Base-by-base conservation (phyloP, 1,140 invertebrate genomes). In the Odontomachus brunneus region DNA sequence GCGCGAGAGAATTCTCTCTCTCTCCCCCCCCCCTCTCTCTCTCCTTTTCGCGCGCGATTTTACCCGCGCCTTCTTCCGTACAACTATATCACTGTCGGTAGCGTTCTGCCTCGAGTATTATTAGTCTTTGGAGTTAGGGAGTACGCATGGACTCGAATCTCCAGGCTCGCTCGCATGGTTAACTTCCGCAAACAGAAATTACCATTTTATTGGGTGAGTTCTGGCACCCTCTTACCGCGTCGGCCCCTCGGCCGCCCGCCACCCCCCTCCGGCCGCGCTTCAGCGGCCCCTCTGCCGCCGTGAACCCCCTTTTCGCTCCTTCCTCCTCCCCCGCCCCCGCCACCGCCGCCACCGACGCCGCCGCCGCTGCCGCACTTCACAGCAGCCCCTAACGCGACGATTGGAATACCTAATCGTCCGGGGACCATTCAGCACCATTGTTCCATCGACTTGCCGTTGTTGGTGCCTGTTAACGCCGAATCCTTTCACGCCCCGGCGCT, bases 131-230 rank as follows among this genome's bases (percentile, higher is more conserved):
- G 89, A 93, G 92, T 93, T 93, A 92, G 90, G 85, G 90, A 92
- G 89, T 92, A 92, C 91, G 91, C 93, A 91, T 90, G 91, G 91
- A 92, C 90, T 93, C 91, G 92, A 93, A 93, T 93, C 93, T 94
- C 92, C 91, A 92, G 89, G 89, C 90, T 89, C 88, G 90, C 90
- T 94, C 93, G 92, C 93, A 94, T 95, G 94, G 94, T 95, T 95
- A 95, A 93, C 92, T 93, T 94, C 90, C 90, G 93, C 94, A 95
- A 95, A 95, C 94, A 95, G 92, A 92, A 94, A 95, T 95, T 95
- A 95, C 89, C 94, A 95, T 95, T 95, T 95, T 95, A 95, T 95
- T 95, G 94, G 94, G 88, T 92, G 93, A 94, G 92, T 94, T 94
- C 91, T 93, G 86, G 89, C 90, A 89, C 85, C 89, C 92, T 93